Base-by-base conservation (phyloP, 2,113 vertebrate genomes). In the Engraulis encrasicolus region DNA sequence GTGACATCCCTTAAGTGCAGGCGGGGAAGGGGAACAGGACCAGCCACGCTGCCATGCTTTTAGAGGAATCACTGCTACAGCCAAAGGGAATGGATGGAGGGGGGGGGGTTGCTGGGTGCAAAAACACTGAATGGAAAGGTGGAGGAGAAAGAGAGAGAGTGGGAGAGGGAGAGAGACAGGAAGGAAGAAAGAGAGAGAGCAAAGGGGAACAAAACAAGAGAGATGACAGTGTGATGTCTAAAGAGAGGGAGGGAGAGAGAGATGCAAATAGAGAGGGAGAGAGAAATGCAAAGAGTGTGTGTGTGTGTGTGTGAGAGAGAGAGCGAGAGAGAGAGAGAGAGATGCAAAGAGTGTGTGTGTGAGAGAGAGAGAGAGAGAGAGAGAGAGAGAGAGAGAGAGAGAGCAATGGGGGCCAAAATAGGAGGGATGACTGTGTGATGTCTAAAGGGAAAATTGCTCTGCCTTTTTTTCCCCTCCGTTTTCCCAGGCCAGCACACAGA, bases 1-100 rank as follows among this genome's bases (percentile, higher is more conserved):
- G 52, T 81, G 81, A 85, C 87, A 83, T 58, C 49, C 54, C 71
- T 78, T 84, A 79, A 81, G 78, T 78, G 85, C 54, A 86, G 14
- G 6, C 50, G 50, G 38, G 36, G 18, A 58, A 19, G 12, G 48
- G 40, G n/a, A n/a, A n/a, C n/a, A n/a, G n/a, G n/a, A n/a, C n/a
- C n/a, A n/a, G n/a, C n/a, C n/a, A n/a, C n/a, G n/a, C n/a, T n/a
- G n/a, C n/a, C 6, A 49, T 80, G 78, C 82, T 85, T 86, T 86
- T 84, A 86, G 61, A 83, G 78, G 50, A 61, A 52, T 78, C 15
- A 20, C 37, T 27, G 23, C 34, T n/a, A n/a, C n/a, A n/a, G n/a
- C n/a, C n/a, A n/a, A n/a, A n/a, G n/a, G 9, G 40, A 45, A 37
- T 40, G 49, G 81, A 77, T 50, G 54, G 74, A 82, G 66, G 52